Evolutionary conservation across 1,140 invertebrate genomes (phyloP), one percentile per base, ranked within the genome.

Genomic region (Aphis craccivora): DNA sequence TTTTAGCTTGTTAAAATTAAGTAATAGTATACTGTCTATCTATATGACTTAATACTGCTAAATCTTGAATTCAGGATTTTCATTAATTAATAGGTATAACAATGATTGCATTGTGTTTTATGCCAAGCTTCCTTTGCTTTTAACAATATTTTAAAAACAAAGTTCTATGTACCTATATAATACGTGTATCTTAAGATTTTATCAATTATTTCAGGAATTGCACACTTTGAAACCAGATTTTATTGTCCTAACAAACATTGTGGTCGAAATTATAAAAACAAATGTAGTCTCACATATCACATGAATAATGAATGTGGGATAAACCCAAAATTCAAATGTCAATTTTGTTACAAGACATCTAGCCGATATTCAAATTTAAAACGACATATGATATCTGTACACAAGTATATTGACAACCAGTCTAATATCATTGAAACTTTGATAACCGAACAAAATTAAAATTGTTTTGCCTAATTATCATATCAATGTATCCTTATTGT

Each of bases 231-330:
- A 87, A 45, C 35, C 23, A 86, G 53, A 81, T 94, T 53, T 7
- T 51, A 93, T 48, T 94, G 91, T 67, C 91, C 91, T 22, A 94
- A 93, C 87, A 45, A 45, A 14, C 30, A 60, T 35, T 94, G 94
- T 76, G 84, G 88, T 53, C 86, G 92, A 40, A 86, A 92, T 30
- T 94, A 94, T 93, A 93, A 94, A n/a, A 55, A 94, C 23, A 95
- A 95, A 14, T 95, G 95, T 45, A 94, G 94, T 60, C 94, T 97
- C 8, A 95, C 95, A 37, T 95, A 95, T 45, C 96, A 96, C 93
- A 94, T 95, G 91, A 96, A 95, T 53, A 95, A 95, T 23, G 96
- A 95, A 83, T 96, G 95, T 94, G 95, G 95, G 25, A 94, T 94
- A 87, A 95, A 95, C 89, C 95, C 95, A 90, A 95, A 95, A 91